Evolutionary conservation across 1,140 invertebrate species (phyloP).

Genomic region (Pseudomyrmex gracilis): DNA sequence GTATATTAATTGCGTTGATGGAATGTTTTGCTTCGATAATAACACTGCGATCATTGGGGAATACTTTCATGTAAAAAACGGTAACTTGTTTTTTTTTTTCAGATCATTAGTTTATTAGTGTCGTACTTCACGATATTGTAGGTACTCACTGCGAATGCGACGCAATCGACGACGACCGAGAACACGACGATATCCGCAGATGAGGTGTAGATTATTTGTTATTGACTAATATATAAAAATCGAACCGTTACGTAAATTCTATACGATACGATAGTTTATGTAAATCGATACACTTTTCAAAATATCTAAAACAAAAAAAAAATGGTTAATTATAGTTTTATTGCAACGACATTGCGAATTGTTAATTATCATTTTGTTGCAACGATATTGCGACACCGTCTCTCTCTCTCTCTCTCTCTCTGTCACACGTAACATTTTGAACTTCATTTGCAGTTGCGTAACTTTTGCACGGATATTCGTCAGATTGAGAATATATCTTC

Average conservation of each 20-base stretch:
- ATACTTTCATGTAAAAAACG: too few species aligned
- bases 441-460: background rate
- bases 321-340: too few species aligned
- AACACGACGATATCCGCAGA: too few species aligned
- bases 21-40: constrained; percentile 28
- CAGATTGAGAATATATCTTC: background rate
- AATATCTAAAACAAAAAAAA: background rate
- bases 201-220: too few species aligned
- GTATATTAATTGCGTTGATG: background rate
- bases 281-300: too few species aligned
- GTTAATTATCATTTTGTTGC: background rate
- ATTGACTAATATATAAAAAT: too few species aligned
- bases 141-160: background rate
- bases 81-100: background rate
- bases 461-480: too few species aligned
- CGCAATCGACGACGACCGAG: background rate
- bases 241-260: too few species aligned
- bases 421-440: background rate
- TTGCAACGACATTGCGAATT: too few species aligned
- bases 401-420: too few species aligned
- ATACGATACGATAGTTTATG: too few species aligned
- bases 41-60: too few species aligned
- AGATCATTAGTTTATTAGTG: background rate
- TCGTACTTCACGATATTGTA: background rate
- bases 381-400: background rate